Base-by-base conservation (phyloP, 2,888 invertebrate genomes). In the Lycocerus yunnanus region DNA sequence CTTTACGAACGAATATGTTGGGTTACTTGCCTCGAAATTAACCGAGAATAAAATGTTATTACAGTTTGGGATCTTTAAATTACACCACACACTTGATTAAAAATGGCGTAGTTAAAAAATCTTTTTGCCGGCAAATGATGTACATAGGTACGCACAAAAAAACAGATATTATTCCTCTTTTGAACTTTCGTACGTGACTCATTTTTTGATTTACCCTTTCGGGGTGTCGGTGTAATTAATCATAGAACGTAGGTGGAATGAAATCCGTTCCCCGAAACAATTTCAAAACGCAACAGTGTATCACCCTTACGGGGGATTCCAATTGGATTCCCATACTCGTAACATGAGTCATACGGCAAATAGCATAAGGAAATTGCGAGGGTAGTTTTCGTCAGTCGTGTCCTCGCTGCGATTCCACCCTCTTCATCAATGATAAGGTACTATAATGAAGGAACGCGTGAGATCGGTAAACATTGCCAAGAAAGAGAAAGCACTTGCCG, bases 371-470 rank as follows among this genome's bases (percentile, higher is more conserved):
- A 84, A 84, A 85, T 84, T 82, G 84, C 73, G 80, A 82, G 84
- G 80, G 82, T 79, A 63, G 20, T 63, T 63, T 61, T 63, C 80
- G 80, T 69, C 65, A 78, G 80, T 78, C 77, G 63, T 69, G 72
- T 68, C 66, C 74, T 74, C 73, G 72, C 68, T 15, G 16, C 61
- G 59, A 14, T 72, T 63, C 13, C 18, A 61, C 74, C 73, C 65
- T 78, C 77, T 77, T 77, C 79, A 82, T 81, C 82, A 85, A 85
- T 84, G 86, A 86, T 86, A 86, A 86, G 85, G n/a, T n/a, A n/a
- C n/a, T n/a, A 85, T 86, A 86, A 87, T 86, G 84, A 86, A 84
- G 78, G 80, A 81, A 82, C 82, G 85, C 85, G 85, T 85, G 84
- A 85, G 86, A 86, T 86, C 85, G 84, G 85, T 84, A 85, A 63